Base-by-base conservation (phyloP, 2,888 invertebrate genomes). In the Eristalinus sepulchralis region DNA sequence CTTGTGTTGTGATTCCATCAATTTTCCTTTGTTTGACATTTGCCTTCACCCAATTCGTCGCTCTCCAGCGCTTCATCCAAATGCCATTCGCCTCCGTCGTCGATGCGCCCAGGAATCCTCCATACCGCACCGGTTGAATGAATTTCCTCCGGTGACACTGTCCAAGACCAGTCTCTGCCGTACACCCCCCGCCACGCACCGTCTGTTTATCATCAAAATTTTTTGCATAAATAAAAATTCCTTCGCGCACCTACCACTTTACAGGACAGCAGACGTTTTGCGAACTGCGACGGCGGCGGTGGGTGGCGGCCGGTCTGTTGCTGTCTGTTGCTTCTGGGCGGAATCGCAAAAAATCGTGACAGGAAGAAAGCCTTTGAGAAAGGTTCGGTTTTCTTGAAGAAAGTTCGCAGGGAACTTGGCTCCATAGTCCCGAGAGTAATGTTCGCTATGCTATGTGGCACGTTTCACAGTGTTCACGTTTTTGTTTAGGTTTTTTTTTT, bases 11-110 rank as follows among this genome's bases (percentile, higher is more conserved):
- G 47, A 47, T 47, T 47, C 47, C 17, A 47, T 60, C 13, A 20
- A 13, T 60, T 33, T 34, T 36, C 39, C 5, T 57, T 53, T 79
- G 68, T 78, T 59, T 78, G 67, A 31, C 39, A 59, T 55, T 76
- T 57, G 53, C 75, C 75, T 75, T 71, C 59, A 76, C 66, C 64
- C 39, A 83, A 62, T 73, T 71, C 57, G 68, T 77, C 13, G 34
- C 6, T 77, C 8, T 57, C 5, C n/a, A 27, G 2, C 39, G 62
- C 77, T 55, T 68, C 60, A 53, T 17, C 68, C 53, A n/a, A 34
- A 27, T 4, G 34, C 10, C 34, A 34, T 34, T n/a, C n/a, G 34
- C 34, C 34, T 47, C 47, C 8, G 47, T 6, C 47, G 47, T 47
- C 47, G 47, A 17, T 47, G 47, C 39, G 39, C 39, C 17, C n/a